Conservation (phyloP, 2,888 invertebrate species). For the Ophion ventricosus region DNA sequence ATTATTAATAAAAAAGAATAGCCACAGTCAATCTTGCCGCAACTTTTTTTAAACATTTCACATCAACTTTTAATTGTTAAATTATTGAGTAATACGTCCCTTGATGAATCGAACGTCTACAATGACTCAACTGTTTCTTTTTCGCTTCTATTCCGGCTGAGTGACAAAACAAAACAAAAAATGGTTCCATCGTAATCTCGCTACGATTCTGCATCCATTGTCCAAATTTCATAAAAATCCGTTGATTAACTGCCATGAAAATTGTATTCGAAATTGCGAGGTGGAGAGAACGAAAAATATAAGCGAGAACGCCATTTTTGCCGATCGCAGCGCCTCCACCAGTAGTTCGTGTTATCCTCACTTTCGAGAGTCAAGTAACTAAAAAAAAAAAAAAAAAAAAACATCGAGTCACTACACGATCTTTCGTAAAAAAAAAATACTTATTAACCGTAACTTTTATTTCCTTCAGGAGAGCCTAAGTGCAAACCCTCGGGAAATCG, state of each 20-base stretch:
- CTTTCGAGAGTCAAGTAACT: too few relatives aligned
- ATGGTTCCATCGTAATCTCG: neutral
- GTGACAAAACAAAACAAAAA: too few relatives aligned
- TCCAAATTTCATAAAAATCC: constrained; percentile 9
- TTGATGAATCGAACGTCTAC: too few relatives aligned
- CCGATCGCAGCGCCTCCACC: neutral
- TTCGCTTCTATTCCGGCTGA: too few relatives aligned
- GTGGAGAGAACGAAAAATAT: neutral
- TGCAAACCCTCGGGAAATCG: constrained; percentile 74
- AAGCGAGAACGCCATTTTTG: neutral
- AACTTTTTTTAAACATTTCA: neutral
- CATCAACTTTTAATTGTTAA: neutral
- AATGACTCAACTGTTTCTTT: too few relatives aligned
- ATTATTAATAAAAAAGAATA: neutral
- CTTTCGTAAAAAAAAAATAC: constrained; percentile 2
- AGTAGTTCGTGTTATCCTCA: neutral
- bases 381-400: too few relatives aligned
- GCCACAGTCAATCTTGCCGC: too few relatives aligned
- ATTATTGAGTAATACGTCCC: too few relatives aligned
- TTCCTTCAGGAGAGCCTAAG: constrained; percentile 78
- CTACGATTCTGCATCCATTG: neutral
- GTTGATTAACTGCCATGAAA: constrained; percentile 5
- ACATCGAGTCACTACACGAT: neutral
- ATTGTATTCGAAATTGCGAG: neutral
- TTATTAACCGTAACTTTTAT: constrained; percentile 71